These are phyloP conservation scores for Ariolimax columbianus DNA, from an alignment of 2,888 invertebrate species.

Conservation along the genomic window DNA sequence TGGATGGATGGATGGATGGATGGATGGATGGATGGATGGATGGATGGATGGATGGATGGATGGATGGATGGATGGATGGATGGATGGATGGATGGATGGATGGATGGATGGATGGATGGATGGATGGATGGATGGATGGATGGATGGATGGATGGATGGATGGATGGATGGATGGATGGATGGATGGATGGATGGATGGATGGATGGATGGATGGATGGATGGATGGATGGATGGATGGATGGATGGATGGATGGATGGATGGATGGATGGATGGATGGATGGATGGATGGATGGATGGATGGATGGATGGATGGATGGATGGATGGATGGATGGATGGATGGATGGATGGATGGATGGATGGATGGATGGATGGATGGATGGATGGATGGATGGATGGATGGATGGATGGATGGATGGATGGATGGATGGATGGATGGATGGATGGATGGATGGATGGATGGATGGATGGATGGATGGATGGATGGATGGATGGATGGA, in stretches of 20 bases:
- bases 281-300: no score
- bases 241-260: no score
- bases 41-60: background rate
- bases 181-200: background rate
- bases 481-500: background rate
- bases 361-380: no score
- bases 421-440: conserved; percentile 1
- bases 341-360: no score
- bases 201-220: no score
- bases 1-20: background rate
- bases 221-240: no score
- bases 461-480: background rate
- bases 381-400: no score
- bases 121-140: conserved; percentile 14
- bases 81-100: background rate
- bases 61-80: background rate
- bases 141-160: background rate
- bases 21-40: background rate
- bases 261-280: no score
- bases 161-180: background rate
- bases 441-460: background rate
- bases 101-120: conserved; percentile 14
- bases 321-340: no score
- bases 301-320: no score
- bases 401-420: background rate